Percentiles rank a stretch among this genome's conserved stretches.
phyloP scores from a whole-genome alignment of 2,797 vertebrate species.

The Podargus strigoides region DNA sequence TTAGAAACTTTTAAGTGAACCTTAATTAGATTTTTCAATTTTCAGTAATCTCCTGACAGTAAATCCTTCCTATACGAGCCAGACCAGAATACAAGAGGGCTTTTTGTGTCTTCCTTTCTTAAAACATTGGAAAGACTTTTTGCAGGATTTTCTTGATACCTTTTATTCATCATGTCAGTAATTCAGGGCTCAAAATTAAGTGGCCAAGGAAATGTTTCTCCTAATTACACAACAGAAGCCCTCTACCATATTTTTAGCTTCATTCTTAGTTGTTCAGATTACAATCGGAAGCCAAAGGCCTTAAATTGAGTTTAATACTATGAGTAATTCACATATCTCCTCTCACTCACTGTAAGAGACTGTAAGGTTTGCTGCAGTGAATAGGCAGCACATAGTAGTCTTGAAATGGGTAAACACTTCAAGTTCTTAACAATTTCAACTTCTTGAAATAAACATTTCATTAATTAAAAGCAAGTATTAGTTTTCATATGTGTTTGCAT shows the following conservation, averaged over 20 bases:
- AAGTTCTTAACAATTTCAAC: neutral
- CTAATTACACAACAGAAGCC: neutral
- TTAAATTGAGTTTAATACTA: neutral
- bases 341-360: neutral
- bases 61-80: constrained; percentile 13
- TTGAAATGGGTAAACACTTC: neutral
- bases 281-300: neutral
- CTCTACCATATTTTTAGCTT: neutral
- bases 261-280: neutral
- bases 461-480: neutral
- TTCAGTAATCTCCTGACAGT: neutral
- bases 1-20: constrained; percentile 38
- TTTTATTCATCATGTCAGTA: neutral
- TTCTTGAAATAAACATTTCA: neutral
- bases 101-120: neutral
- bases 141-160: constrained; percentile 6
- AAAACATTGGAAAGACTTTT: neutral
- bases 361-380: neutral
- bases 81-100: neutral
- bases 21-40: constrained; percentile 50
- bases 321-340: neutral
- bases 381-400: constrained; percentile 50
- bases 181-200: neutral
- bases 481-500: rapidly evolving
- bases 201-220: neutral